Base-by-base conservation (phyloP, 1,140 invertebrate species). In the Nasonia longicornis region DNA sequence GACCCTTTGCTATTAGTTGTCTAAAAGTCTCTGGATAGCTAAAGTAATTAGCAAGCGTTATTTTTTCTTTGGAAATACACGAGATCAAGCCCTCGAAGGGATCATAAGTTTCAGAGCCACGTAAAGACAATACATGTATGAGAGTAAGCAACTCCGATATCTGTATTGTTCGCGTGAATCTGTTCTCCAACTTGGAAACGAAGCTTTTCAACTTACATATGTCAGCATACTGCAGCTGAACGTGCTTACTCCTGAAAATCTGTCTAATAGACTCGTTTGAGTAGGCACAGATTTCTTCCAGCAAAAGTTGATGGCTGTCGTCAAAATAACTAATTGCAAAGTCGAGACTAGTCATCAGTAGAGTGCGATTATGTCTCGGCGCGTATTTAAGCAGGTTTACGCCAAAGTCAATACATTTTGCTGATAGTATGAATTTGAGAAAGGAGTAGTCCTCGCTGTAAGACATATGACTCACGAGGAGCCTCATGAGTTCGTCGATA, bases 381-480 rank as follows among this genome's bases (percentile, higher is more conserved):
- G 67, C 31, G 52, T 66, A 26, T 52, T 85, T 83, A 70, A 88
- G 67, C 80, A 89, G 85, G 71, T 74, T 77, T 3, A 84, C 72
- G 8, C 84, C 81, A 67, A 85, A 85, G 74, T 85, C 80, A 0
- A 76, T 35, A 70, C 83, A 84, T 63, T 81, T 66, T 0, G 83
- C 84, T 7, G 69, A 71, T 20, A 89, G 58, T 52, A 88, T 82
- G 16, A 45, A 38, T 22, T 77, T n/a, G 14, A 87, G 22, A 52
- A 79, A 73, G 31, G 79, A 70, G 4, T 2, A 11, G 72, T 85
- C 63, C 11, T 80, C 11, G 38, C 77, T 80, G 20, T 72, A n/a
- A 63, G 72, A 80, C 35, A 84, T 4, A 67, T 81, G 38, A 6
- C 70, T 12, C 1, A 84, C 84, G 16, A 84, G 85, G 0, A 86